A percentile compares a stretch with the other conserved stretches of the same genome.
Conservation (phyloP, 2,888 invertebrate genomes). For the Parnassius apollo region DNA sequence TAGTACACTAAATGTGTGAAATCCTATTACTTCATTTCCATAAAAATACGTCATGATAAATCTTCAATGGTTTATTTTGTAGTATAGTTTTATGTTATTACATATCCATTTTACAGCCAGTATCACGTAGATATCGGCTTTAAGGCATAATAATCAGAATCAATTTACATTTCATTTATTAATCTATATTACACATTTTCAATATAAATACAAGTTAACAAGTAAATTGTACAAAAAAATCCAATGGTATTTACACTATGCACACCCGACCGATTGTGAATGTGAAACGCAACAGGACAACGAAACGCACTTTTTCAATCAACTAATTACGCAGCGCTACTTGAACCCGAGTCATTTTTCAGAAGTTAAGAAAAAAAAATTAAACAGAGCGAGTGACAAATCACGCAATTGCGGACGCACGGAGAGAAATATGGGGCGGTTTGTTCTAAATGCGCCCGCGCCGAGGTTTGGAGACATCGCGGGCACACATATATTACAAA, state of each 20-base stretch:
- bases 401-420: constrained; percentile 77
- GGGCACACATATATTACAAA: constrained; percentile 49
- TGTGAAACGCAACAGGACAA: constrained; percentile 56
- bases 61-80: too few species aligned
- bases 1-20: constrained; percentile 34
- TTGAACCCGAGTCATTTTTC: constrained; percentile 71
- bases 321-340: constrained; percentile 66
- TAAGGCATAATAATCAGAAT: too few species aligned
- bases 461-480: constrained; percentile 49
- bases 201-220: too few species aligned
- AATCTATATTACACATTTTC: too few species aligned
- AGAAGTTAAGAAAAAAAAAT: constrained; percentile 56
- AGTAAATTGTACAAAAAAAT: neutral
- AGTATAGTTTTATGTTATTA: too few species aligned
- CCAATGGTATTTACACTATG: neutral
- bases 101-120: too few species aligned
- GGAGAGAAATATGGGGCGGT: constrained; percentile 75
- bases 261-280: constrained; percentile 45
- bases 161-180: too few species aligned
- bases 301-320: constrained; percentile 70
- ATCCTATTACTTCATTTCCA: neutral
- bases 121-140: too few species aligned
- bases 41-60: neutral
- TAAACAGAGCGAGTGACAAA: constrained; percentile 71
- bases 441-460: constrained; percentile 73